These are phyloP conservation scores for Coregonus suidteri DNA, from an alignment of 2,797 vertebrate species.

Conservation along the genomic window DNA sequence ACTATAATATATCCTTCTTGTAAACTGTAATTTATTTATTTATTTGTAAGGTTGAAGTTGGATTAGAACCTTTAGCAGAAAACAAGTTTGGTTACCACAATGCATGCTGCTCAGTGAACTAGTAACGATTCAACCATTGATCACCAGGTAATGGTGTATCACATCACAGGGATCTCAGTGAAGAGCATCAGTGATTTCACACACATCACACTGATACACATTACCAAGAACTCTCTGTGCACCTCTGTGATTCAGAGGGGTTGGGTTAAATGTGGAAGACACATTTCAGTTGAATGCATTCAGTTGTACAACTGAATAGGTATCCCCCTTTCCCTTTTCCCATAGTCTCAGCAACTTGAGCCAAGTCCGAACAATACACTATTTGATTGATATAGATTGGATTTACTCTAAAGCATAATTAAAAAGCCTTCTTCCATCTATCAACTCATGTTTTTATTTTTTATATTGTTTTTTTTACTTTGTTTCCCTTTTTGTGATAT, in stretches of 20 bases:
- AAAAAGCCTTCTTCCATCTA: too few species aligned
- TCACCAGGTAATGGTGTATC: conserved; percentile 75
- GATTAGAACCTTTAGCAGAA: not conserved
- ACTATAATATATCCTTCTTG: not conserved
- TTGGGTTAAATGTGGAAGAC: too few species aligned
- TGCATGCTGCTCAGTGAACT: not conserved
- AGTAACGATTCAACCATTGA: not conserved
- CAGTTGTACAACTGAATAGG: too few species aligned
- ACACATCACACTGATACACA: conserved; percentile 74
- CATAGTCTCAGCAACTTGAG: conserved; percentile 7
- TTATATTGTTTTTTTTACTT: too few species aligned
- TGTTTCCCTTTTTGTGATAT: too few species aligned
- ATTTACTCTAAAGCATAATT: not conserved
- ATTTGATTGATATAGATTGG: not conserved
- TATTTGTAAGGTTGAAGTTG: not conserved
- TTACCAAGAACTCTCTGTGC: conserved; percentile 54
- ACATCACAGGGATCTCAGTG: conserved; percentile 86
- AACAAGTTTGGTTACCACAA: not conserved
- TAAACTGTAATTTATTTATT: not conserved
- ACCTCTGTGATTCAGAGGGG: too few species aligned
- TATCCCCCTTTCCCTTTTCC: not conserved
- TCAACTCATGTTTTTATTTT: not conserved
- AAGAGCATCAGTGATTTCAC: conserved; percentile 78
- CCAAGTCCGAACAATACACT: not conserved
- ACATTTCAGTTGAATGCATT: too few species aligned